A percentile compares a stretch with the other conserved stretches of the same genome.
phyloP scores from a whole-genome alignment of 1,140 invertebrate genomes.

The Bombus superbus region DNA sequence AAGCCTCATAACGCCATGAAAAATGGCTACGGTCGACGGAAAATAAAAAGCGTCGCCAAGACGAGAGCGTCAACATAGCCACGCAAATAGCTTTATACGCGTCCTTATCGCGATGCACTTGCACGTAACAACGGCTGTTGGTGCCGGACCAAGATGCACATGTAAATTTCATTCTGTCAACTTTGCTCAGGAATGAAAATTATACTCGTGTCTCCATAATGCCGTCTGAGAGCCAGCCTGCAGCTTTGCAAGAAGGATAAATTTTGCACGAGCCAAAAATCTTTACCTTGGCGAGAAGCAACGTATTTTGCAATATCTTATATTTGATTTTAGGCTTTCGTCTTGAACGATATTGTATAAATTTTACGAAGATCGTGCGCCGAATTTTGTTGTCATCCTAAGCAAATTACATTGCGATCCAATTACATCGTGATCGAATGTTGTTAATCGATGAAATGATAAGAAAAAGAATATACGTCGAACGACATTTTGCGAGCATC shows the following conservation, averaged over 20 bases:
- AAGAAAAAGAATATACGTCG: no score
- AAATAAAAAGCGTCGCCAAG: constrained; percentile 5
- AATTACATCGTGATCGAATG: not conserved
- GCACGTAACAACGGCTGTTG: not conserved
- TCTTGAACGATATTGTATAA: not conserved
- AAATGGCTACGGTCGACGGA: not conserved
- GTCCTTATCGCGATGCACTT: not conserved
- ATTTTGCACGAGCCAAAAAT: not conserved
- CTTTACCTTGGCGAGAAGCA: not conserved
- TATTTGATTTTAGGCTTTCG: not conserved
- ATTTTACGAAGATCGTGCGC: not conserved
- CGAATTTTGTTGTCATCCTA: not conserved
- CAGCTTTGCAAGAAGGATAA: not conserved
- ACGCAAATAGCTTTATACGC: not conserved
- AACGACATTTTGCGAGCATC: not conserved
- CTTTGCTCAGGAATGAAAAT: not conserved
- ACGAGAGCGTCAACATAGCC: not conserved
- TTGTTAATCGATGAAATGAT: not conserved
- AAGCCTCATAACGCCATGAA: constrained; percentile 11
- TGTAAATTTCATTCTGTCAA: not conserved
- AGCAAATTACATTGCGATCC: not conserved
- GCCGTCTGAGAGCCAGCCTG: not conserved
- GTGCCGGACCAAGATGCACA: not conserved
- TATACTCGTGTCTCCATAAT: not conserved
- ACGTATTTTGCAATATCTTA: not conserved